Evolutionary conservation across 2,797 vertebrate species (phyloP).

Genomic region (Galagoides demidoff): DNA sequence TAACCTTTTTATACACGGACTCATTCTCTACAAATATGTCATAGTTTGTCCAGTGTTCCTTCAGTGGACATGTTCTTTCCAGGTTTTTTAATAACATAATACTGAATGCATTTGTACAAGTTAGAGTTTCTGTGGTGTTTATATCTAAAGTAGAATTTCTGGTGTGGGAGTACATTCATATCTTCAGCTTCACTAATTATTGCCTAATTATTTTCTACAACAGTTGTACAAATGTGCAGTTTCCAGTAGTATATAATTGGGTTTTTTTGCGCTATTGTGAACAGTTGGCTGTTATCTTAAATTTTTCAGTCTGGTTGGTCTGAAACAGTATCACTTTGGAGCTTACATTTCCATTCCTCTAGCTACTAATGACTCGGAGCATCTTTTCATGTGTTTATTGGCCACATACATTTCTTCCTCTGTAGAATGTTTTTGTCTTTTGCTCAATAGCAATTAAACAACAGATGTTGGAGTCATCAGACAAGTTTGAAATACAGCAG

Average conservation of each 20-base stretch:
- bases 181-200: constrained; percentile 20
- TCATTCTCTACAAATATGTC: neutral
- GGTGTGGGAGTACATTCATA: neutral
- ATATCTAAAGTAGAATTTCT: constrained; percentile 30
- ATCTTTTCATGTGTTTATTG: constrained; percentile 7
- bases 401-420: neutral
- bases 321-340: neutral
- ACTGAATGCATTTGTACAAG: neutral
- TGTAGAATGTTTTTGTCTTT: neutral
- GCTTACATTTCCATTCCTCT: neutral
- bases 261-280: neutral
- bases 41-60: neutral
- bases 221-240: neutral
- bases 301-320: constrained; percentile 2
- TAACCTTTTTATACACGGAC: neutral
- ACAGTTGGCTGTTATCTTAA: neutral
- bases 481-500: neutral
- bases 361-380: neutral
- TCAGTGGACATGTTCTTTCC: neutral
- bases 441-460: neutral
- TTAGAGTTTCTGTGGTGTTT: constrained; percentile 38
- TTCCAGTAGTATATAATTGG: neutral
- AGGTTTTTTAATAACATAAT: neutral
- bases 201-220: neutral
- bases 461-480: neutral